Base-by-base conservation (phyloP, 2,797 vertebrate genomes). In the Hafferia zeledoni region DNA sequence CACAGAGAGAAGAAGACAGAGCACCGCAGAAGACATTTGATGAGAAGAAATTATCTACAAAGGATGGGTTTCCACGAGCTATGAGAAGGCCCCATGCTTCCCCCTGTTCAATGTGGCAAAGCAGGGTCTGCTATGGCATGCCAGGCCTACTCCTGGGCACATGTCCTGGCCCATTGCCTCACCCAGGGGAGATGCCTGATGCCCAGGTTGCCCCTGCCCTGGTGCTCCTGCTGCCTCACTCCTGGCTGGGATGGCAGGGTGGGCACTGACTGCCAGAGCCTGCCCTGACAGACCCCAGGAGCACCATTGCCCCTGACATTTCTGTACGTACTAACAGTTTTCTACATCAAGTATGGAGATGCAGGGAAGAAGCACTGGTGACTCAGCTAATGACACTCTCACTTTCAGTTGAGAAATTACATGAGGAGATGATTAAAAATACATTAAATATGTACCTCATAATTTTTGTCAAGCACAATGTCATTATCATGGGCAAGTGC, bases 401-500 rank as follows among this genome's bases (percentile, higher is more conserved):
- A 15, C 91, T 96, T 94, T 91, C 87, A 83, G 65, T 17, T 74
- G 46, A 87, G 71, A 92, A 95, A 90, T 93, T 74, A 77, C 60
- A 47, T 30, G 49, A 94, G 55, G 71, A 83, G 90, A 85, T 0
- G 0, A 92, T 90, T 93, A 87, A 92, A 93, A 91, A 72, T 39
- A 92, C 64, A 71, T 96, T 85, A 61, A 93, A 86, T 68, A 74
- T 17, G 35, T 93, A 90, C 56, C 94, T 92, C 76, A 52, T 60
- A 81, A 91, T 94, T 93, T 96, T 95, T 94, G 60, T 79, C 64
- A 80, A 92, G 88, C 24, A 60, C 74, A 79, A 68, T 59, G 81
- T 93, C 90, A 87, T 93, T 91, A 95, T 50, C 79, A 68, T 9
- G 68, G 81, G 56, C 78, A 94, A 96, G 69, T 78, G 75, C 68